Conservation (phyloP, 2,113 vertebrate species). For the Phodopus roborovskii region DNA sequence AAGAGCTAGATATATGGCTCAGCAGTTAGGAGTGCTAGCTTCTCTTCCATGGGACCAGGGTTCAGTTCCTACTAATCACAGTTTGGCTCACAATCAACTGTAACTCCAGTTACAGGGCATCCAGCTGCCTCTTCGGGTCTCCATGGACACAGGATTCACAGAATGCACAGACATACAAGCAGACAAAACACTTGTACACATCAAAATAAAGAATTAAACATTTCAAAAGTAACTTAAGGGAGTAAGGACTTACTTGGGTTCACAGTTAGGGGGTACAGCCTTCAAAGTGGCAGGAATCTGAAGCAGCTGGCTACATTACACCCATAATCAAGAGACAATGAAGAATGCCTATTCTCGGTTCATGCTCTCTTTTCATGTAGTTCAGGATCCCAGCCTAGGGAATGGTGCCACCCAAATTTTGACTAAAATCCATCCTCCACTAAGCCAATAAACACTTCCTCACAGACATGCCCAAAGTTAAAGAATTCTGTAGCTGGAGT, state of each 20-base stretch:
- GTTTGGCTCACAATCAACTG: background rate
- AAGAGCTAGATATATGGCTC: background rate
- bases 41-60: background rate
- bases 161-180: background rate
- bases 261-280: background rate
- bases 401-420: background rate
- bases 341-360: background rate
- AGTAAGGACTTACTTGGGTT: background rate
- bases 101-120: background rate
- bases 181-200: background rate
- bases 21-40: background rate
- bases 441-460: background rate
- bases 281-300: background rate
- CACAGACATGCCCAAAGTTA: background rate
- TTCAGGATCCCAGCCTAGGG: background rate
- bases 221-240: background rate
- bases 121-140: background rate
- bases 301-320: background rate
- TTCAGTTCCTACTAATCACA: background rate
- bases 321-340: background rate
- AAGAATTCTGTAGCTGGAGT: background rate
- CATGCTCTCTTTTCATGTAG: background rate
- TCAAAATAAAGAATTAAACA: background rate
- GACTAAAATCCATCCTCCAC: background rate
- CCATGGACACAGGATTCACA: background rate